A percentile compares a stretch with the other conserved stretches of the same genome.
These are phyloP conservation scores for Pseudopodoces humilis DNA, from an alignment of 2,113 vertebrate species.

Conservation along the genomic window DNA sequence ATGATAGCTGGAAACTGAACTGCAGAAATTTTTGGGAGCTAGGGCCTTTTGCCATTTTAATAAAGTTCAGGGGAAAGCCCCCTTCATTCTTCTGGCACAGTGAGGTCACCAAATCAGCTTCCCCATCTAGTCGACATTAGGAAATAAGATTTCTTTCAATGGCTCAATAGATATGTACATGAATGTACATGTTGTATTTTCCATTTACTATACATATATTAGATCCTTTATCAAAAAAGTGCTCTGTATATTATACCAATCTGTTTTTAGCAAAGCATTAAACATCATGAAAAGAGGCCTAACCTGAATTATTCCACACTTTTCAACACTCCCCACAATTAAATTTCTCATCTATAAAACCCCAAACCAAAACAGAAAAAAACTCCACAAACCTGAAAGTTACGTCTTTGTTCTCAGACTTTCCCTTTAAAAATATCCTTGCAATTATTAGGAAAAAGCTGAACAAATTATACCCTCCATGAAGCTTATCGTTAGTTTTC, in stretches of 20 bases:
- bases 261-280: not conserved
- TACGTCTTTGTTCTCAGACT: not conserved
- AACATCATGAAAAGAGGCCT: not conserved
- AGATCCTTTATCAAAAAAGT: not conserved
- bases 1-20: not conserved
- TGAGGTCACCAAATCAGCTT: not conserved
- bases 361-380: rapidly evolving
- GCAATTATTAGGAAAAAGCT: not conserved
- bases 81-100: not conserved
- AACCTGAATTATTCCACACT: not conserved
- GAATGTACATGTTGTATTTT: not conserved
- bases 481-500: not conserved
- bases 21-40: not conserved
- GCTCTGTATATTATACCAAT: not conserved
- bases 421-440: not conserved
- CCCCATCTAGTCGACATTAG: not conserved
- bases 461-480: not conserved
- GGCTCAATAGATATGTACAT: not conserved
- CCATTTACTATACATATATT: not conserved
- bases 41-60: not conserved
- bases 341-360: not conserved
- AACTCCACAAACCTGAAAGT: rapidly evolving
- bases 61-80: not conserved
- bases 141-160: not conserved
- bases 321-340: not conserved